Percentiles rank a stretch among this genome's conserved stretches.
These are phyloP conservation scores for Carcharodon carcharias DNA, from an alignment of 2,797 vertebrate genomes.

Conservation along the genomic window DNA sequence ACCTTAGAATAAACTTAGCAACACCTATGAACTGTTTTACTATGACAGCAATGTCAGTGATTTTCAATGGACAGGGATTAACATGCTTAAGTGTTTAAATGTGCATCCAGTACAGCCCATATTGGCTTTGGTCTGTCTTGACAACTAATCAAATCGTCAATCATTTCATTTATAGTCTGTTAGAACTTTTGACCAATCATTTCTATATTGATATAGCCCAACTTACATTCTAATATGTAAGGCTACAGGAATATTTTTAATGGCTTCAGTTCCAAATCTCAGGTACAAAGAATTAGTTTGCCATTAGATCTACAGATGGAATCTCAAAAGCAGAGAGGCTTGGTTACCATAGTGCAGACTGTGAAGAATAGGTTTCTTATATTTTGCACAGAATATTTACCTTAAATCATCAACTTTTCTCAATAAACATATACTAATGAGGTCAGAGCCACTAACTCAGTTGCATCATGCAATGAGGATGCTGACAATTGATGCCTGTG, in stretches of 20 bases:
- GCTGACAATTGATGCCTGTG: background rate
- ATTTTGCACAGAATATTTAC: background rate
- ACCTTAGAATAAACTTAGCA: background rate
- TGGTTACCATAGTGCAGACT: background rate
- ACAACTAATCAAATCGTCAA: background rate
- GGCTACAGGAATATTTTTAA: background rate
- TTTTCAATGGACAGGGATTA: background rate
- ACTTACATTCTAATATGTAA: background rate
- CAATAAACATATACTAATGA: background rate
- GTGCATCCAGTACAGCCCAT: background rate
- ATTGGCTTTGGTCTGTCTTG: background rate
- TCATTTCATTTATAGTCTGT: background rate
- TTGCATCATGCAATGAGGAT: background rate
- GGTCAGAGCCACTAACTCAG: background rate
- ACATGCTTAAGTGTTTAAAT: background rate
- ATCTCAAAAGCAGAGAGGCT: background rate
- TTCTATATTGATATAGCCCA: background rate
- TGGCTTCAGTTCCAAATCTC: background rate
- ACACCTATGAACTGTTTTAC: background rate
- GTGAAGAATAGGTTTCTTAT: background rate
- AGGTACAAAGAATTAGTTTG: background rate
- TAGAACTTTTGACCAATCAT: constrained; percentile 2
- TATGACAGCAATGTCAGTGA: background rate
- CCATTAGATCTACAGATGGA: background rate
- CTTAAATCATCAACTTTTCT: background rate